phyloP scores from a whole-genome alignment of 92 coral and sea anemone genomes.

The Metridium senile region DNA sequence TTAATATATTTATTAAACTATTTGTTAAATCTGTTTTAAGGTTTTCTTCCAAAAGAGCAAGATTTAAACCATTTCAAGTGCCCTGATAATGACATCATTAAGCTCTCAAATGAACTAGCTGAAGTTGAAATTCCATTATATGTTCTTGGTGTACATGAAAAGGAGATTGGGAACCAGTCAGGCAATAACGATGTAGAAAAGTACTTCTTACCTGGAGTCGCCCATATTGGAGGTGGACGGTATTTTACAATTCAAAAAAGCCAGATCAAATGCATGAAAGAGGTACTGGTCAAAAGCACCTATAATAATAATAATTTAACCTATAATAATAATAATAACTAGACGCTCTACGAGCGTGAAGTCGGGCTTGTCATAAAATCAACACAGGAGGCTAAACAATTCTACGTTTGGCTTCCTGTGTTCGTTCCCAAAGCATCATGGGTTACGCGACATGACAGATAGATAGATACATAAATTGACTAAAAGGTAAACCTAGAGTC shows the following conservation, averaged over 20 bases:
- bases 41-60: background rate
- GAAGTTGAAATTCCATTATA: background rate
- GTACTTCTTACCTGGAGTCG: background rate
- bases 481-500: too few relatives aligned
- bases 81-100: constrained; percentile 8
- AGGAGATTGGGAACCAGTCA: background rate
- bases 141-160: background rate
- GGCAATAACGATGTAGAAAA: background rate
- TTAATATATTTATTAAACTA: too few relatives aligned
- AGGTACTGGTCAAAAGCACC: background rate
- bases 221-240: constrained; percentile 18
- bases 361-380: too few relatives aligned
- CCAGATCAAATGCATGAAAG: background rate
- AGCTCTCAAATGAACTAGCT: background rate
- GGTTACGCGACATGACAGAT: too few relatives aligned
- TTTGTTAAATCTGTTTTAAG: too few relatives aligned
- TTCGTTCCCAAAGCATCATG: too few relatives aligned
- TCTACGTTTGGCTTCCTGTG: too few relatives aligned
- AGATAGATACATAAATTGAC: too few relatives aligned
- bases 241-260: constrained; percentile 1
- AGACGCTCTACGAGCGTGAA: too few relatives aligned
- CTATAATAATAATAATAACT: too few relatives aligned
- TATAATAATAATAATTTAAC: too few relatives aligned
- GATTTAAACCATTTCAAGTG: background rate
- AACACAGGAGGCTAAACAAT: too few relatives aligned